Conservation (phyloP, 2,888 invertebrate genomes). For the Phyllotreta striolata region DNA sequence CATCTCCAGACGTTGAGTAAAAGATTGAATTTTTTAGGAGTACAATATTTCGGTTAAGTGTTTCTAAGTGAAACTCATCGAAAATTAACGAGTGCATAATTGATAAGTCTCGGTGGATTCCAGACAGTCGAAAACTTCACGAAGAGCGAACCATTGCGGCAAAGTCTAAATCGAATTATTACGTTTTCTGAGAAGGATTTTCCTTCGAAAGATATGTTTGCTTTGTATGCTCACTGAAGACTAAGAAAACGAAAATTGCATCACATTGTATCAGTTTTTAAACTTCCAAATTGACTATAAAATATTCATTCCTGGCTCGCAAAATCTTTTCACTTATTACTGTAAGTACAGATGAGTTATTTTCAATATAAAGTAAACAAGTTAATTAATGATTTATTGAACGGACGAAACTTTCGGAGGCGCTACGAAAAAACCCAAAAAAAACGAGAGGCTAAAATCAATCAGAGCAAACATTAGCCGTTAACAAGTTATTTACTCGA, state of each 20-base stretch:
- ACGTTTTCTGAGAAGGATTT: constrained; percentile 7
- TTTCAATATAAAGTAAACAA: not conserved
- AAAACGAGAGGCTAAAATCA: constrained; percentile 4
- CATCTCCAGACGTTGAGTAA: constrained; percentile 5
- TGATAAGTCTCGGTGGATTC: constrained; percentile 39
- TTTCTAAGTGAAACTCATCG: constrained; percentile 40
- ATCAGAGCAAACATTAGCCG: constrained; percentile 16
- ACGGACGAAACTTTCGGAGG: not conserved
- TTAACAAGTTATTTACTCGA: constrained; percentile 23
- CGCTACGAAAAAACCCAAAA: not conserved
- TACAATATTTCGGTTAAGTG: constrained; percentile 34
- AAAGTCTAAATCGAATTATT: constrained; percentile 21
- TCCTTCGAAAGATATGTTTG: constrained; percentile 7
- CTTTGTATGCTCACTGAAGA: not conserved
- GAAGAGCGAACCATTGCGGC: constrained; percentile 25
- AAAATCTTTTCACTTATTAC: no score
- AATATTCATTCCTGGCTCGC: no score
- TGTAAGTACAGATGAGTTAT: not conserved
- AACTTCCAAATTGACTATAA: no score
- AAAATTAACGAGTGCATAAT: constrained; percentile 46
- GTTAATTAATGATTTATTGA: not conserved
- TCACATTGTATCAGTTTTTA: no score
- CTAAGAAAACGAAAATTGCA: not conserved
- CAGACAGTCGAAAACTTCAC: constrained; percentile 26
- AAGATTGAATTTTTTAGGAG: constrained; percentile 17